These are phyloP conservation scores for Agelas oroides DNA, from an alignment of 37 sponge, comb jelly and placozoan genomes.

Conservation along the genomic window DNA sequence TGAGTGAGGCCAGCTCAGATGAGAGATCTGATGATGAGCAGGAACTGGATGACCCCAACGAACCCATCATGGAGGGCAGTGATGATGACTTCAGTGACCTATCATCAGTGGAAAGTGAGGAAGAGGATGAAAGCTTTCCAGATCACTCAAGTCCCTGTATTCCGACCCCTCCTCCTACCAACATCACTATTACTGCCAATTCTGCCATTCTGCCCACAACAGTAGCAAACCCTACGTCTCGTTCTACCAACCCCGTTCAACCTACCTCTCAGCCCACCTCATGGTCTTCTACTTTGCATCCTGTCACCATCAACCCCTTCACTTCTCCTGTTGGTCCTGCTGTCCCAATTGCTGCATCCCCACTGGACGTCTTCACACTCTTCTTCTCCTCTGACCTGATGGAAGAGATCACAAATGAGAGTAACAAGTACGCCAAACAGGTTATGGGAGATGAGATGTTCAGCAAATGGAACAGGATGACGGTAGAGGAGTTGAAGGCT, in stretches of 20 bases:
- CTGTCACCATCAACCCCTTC: slow-evolving; percentile 7
- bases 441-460: slow-evolving; percentile 6
- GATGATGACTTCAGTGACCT: slow-evolving; percentile 27
- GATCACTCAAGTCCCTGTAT: too few species aligned
- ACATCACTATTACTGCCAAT: too few species aligned
- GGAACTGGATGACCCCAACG: slow-evolving; percentile 8
- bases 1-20: too few species aligned
- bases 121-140: not conserved
- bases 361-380: slow-evolving; percentile 18
- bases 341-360: not conserved
- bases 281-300: not conserved
- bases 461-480: not conserved
- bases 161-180: too few species aligned
- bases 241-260: too few species aligned
- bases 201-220: too few species aligned
- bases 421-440: slow-evolving; percentile 28
- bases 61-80: slow-evolving; percentile 26
- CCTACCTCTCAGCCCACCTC: too few species aligned
- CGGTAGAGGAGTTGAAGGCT: slow-evolving; percentile 13
- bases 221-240: too few species aligned
- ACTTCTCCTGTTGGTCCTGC: slow-evolving; percentile 30
- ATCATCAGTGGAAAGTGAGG: not conserved
- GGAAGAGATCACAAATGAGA: slow-evolving; percentile 13
- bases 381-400: slow-evolving; percentile 19
- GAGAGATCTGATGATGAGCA: not conserved